These are phyloP conservation scores for Melanerpes formicivorus DNA, from an alignment of 2,113 vertebrate genomes.

Conservation along the genomic window DNA sequence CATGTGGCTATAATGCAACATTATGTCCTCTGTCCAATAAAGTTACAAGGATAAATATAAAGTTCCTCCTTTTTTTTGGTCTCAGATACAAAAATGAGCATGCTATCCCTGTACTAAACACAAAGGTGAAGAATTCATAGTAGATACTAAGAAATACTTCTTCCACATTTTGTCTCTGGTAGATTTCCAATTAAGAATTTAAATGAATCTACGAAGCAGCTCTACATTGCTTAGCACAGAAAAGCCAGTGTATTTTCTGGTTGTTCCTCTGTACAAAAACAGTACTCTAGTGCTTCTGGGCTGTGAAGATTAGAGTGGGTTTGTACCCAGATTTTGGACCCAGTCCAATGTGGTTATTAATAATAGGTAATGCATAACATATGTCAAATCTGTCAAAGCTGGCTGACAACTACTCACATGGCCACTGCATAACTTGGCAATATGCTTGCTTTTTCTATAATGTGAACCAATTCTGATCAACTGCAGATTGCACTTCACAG, in stretches of 20 bases:
- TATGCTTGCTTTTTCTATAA: neutral
- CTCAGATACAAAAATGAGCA: neutral
- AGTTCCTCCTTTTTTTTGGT: neutral
- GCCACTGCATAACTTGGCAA: neutral
- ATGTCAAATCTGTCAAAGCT: conserved; percentile 47
- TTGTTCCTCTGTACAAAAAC: neutral
- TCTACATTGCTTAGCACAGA: neutral
- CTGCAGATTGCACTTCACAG: conserved; percentile 59
- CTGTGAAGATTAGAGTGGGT: neutral
- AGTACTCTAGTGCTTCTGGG: neutral
- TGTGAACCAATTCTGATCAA: neutral
- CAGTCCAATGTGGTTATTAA: neutral
- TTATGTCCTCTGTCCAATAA: neutral
- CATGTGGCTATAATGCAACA: neutral
- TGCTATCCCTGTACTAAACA: neutral
- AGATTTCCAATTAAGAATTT: neutral
- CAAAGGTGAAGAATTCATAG: neutral
- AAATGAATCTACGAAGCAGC: neutral
- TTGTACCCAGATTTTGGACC: neutral
- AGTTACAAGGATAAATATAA: neutral
- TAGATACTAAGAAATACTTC: neutral
- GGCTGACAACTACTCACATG: conserved; percentile 28
- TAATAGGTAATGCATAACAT: conserved; percentile 16
- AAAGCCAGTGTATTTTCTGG: neutral
- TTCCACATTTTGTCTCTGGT: neutral